Percentiles rank a stretch among this genome's conserved stretches.
Evolutionary conservation across 2,888 invertebrate genomes (phyloP).

Genomic region (Agrilus mali): DNA sequence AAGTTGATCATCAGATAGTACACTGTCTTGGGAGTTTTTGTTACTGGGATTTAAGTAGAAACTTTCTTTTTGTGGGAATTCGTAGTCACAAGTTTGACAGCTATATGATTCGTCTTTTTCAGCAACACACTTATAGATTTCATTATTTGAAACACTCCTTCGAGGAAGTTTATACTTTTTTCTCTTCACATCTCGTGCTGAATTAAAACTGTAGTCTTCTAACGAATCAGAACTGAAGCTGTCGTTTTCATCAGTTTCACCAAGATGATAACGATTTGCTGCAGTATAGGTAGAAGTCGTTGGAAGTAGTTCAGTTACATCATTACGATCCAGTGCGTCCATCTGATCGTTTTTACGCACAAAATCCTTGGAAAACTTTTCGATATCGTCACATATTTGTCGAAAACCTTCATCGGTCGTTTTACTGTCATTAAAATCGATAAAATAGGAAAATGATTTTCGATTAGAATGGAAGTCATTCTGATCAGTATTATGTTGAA

Average conservation of each 20-base stretch:
- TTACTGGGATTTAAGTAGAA: conserved; percentile 65
- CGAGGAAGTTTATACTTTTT: conserved; percentile 43
- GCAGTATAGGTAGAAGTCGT: neutral
- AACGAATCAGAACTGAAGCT: conserved; percentile 71
- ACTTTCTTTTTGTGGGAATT: conserved; percentile 55
- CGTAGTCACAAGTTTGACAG: conserved; percentile 25
- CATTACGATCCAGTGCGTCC: conserved; percentile 8
- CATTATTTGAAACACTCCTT: conserved; percentile 65
- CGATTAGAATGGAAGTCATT: conserved; percentile 28
- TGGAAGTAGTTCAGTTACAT: neutral
- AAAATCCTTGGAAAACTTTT: conserved; percentile 30
- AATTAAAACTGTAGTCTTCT: conserved; percentile 50
- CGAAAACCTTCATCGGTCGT: conserved; percentile 28
- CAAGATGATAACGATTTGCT: neutral
- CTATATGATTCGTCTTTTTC: conserved; percentile 17
- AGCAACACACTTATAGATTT: conserved; percentile 43
- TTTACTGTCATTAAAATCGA: conserved; percentile 43
- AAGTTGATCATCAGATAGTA: conserved; percentile 57
- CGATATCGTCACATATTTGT: conserved; percentile 32
- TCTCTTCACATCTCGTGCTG: conserved; percentile 19
- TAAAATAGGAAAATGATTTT: conserved; percentile 52
- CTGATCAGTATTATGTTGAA: conserved; percentile 4
- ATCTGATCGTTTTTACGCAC: conserved; percentile 27
- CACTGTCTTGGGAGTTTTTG: conserved; percentile 62
- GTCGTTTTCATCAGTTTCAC: conserved; percentile 44